These are phyloP conservation scores for Lasioglossum villosulum DNA, from an alignment of 2,888 invertebrate genomes.

Conservation along the genomic window DNA sequence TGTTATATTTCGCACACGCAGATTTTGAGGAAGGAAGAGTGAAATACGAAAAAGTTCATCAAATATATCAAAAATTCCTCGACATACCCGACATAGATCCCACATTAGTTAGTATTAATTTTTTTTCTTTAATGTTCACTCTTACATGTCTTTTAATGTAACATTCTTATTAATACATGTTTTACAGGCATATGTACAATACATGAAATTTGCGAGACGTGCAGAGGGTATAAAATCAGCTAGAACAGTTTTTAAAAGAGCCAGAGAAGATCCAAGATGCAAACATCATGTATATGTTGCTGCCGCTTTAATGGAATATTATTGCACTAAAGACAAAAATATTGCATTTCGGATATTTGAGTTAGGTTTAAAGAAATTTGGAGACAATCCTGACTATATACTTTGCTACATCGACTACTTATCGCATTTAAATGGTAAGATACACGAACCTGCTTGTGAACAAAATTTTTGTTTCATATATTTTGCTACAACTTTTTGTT, in stretches of 20 bases:
- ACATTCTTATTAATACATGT: constrained; percentile 32
- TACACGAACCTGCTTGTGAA: neutral
- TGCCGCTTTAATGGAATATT: constrained; percentile 99
- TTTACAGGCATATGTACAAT: constrained; percentile 95
- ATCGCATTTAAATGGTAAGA: constrained; percentile 96
- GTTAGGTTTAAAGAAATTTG: constrained; percentile 98
- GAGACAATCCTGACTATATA: constrained; percentile 97
- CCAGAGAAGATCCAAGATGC: constrained; percentile 93
- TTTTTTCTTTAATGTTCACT: neutral
- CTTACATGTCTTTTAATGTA: neutral
- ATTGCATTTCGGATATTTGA: constrained; percentile 99
- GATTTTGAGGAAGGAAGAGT: constrained; percentile 99
- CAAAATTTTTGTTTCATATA: neutral
- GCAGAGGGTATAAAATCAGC: constrained; percentile 99
- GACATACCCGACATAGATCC: constrained; percentile 97
- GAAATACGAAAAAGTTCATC: constrained; percentile 98
- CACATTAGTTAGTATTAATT: constrained; percentile 89
- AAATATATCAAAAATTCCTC: constrained; percentile 96
- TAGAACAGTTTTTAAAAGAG: constrained; percentile 96
- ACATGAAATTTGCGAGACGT: constrained; percentile 99
- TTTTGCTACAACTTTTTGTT: constrained; percentile 15
- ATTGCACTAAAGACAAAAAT: constrained; percentile 98
- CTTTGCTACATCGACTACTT: constrained; percentile 98
- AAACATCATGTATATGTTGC: constrained; percentile 98
- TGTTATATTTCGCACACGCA: constrained; percentile 98